Evolutionary conservation across 2,797 vertebrate genomes (phyloP).

Genomic region (Poliocrania exsul): DNA sequence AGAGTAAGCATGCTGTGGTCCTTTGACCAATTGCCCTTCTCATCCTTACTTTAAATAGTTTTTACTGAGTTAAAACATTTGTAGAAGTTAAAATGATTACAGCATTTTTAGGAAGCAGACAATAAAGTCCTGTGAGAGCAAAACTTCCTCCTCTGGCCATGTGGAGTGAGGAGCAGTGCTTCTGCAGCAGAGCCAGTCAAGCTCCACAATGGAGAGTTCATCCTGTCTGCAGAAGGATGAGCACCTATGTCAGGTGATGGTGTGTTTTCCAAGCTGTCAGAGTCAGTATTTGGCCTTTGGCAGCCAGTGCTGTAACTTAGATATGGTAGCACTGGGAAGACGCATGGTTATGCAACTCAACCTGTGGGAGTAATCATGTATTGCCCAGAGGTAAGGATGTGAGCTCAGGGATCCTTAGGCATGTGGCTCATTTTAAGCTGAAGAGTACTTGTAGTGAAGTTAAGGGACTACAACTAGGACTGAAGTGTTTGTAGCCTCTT

Average conservation of each 20-base stretch:
- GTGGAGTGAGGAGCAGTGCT: not conserved
- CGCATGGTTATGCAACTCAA: not conserved
- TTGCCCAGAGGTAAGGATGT: not conserved
- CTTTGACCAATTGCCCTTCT: constrained; percentile 51
- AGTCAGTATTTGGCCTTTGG: not conserved
- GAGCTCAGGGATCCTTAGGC: not conserved
- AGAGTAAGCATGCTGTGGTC: not conserved
- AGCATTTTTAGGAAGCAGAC: constrained; percentile 37
- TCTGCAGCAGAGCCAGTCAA: not conserved
- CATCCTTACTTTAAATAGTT: constrained; percentile 16
- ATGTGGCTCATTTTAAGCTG: not conserved
- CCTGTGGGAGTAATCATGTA: not conserved
- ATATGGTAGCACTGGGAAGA: not conserved
- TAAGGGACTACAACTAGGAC: not conserved
- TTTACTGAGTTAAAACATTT: constrained; percentile 30
- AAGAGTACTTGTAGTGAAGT: not conserved
- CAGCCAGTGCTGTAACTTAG: not conserved
- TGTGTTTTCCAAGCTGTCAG: not conserved
- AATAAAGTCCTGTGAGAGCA: not conserved
- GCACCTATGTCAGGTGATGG: not conserved
- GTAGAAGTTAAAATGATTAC: constrained; percentile 19
- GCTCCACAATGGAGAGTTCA: not conserved
- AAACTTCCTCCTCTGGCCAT: not conserved
- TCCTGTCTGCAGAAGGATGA: not conserved
- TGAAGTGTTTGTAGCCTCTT: not conserved